Evolutionary conservation across 2,888 invertebrate species (phyloP), one percentile per base, ranked within the genome.

Genomic region (Crocallis elinguaria): DNA sequence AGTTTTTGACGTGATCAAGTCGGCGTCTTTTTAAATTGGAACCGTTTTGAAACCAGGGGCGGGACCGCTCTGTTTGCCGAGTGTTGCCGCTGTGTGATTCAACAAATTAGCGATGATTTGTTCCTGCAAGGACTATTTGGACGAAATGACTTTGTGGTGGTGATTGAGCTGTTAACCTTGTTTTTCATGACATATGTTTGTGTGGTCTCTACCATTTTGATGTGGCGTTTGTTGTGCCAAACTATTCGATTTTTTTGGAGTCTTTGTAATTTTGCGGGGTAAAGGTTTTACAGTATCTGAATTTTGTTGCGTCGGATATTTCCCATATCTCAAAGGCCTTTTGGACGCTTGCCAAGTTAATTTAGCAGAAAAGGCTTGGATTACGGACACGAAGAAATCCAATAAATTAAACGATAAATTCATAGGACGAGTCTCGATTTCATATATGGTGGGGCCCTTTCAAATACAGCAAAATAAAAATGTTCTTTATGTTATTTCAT

Each of bases 21-120:
- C 77, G 76, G 75, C 66, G 48, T 69, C 71, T 64, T 75, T 77
- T 76, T 66, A 72, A 60, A 67, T 74, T 46, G 43, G 45, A 64
- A 71, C 43, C 27, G 42, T 43, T 45, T 46, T 29, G 44, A 23
- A 48, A 46, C 69, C 60, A 59, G 45, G 41, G 66, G 68, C 69
- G 66, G 71, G 71, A 67, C 62, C 72, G 69, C 73, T 72, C 73
- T 79, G 80, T 79, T 81, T 75, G 75, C 61, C 59, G 67, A 61
- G 62, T 44, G 61, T 65, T 71, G 73, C 71, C 73, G 57, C 57
- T 17, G 67, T 68, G 73, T 77, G 79, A 77, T 77, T 79, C 66
- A 72, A 81, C 84, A 80, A 80, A 84, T 84, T 82, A 84, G 72
- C 80, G 66, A 72, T 73, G 74, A 77, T 76, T 80, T 74, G 73